These are phyloP conservation scores for Sogatella furcifera DNA, from an alignment of 1,140 invertebrate species.

Conservation along the genomic window DNA sequence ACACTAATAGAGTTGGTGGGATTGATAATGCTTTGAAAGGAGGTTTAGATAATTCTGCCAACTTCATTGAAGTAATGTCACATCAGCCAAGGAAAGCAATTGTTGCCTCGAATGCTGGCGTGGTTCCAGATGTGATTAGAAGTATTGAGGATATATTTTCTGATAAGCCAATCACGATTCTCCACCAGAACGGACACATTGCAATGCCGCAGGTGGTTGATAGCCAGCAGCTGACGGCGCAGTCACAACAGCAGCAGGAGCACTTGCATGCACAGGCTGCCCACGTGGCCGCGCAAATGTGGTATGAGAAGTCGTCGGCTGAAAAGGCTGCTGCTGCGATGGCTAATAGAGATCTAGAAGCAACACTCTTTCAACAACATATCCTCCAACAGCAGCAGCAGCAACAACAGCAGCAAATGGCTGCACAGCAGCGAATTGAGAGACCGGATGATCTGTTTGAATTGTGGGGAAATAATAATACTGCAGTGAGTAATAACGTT, in stretches of 20 bases:
- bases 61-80: conserved; percentile 31
- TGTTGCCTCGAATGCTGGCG: conserved; percentile 14
- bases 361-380: conserved; percentile 3
- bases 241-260: conserved; percentile 16
- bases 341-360: conserved; percentile 2
- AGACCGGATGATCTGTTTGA: conserved; percentile 14
- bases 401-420: conserved; percentile 20
- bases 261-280: conserved; percentile 18
- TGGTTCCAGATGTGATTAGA: neutral
- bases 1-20: conserved; percentile 31
- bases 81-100: conserved; percentile 22
- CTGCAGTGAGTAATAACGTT: conserved; percentile 20
- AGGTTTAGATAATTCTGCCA: conserved; percentile 10
- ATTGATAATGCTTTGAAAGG: conserved; percentile 4
- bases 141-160: conserved; percentile 21
- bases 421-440: conserved; percentile 12
- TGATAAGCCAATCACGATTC: conserved; percentile 32
- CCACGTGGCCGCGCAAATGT: conserved; percentile 1
- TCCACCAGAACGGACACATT: conserved; percentile 32
- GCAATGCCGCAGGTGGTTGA: conserved; percentile 32
- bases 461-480: neutral
- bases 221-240: conserved; percentile 28
- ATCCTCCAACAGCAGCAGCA: conserved; percentile 20
- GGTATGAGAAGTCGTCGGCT: conserved; percentile 1
- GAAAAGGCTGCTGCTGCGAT: conserved; percentile 7